These are phyloP conservation scores for Anoura caudifer DNA, from an alignment of 2,113 vertebrate genomes.

Conservation along the genomic window DNA sequence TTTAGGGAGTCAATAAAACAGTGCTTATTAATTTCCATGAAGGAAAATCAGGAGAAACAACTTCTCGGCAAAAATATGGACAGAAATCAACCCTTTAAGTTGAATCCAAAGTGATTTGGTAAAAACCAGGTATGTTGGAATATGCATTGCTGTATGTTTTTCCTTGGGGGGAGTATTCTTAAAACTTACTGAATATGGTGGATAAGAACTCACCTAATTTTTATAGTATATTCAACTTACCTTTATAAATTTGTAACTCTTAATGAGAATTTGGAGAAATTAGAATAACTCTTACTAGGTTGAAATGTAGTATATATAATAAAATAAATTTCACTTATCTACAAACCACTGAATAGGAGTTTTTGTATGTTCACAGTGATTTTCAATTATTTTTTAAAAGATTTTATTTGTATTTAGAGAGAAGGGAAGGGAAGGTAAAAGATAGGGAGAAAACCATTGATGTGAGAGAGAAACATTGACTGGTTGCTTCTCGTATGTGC, in stretches of 20 bases:
- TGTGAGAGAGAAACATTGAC: too few species aligned
- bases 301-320: background rate
- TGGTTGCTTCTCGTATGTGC: too few species aligned
- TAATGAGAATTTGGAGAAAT: background rate
- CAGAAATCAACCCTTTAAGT: background rate
- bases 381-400: background rate
- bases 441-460: too few species aligned
- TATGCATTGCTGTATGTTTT: background rate
- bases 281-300: background rate
- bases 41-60: background rate
- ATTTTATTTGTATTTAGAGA: background rate
- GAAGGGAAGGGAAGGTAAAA: too few species aligned
- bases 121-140: background rate
- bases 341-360: background rate
- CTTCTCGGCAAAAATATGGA: background rate
- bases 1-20: background rate
- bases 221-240: background rate
- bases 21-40: background rate
- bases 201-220: background rate
- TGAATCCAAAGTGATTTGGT: background rate
- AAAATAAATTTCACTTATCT: background rate
- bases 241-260: background rate
- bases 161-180: background rate
- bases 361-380: background rate
- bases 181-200: background rate